These are phyloP conservation scores for Sakesphorus luctuosus DNA, from an alignment of 2,113 vertebrate species.

Conservation along the genomic window DNA sequence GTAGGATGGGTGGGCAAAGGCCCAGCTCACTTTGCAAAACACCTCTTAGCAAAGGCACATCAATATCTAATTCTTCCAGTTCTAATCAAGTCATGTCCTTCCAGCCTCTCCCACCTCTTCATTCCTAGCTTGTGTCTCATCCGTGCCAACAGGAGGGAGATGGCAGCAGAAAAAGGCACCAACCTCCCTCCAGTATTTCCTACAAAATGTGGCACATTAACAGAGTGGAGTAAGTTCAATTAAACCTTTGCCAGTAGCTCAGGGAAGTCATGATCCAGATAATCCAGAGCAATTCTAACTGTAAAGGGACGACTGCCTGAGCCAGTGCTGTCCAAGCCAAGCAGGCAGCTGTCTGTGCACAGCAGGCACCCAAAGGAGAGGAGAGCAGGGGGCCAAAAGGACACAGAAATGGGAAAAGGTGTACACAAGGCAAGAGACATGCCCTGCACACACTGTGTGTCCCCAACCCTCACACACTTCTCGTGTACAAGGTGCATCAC, in stretches of 20 bases:
- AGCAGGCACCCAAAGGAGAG: neutral
- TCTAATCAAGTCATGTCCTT: neutral
- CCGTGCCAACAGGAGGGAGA: accelerated
- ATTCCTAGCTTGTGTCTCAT: neutral
- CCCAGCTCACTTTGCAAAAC: accelerated
- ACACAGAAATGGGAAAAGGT: neutral
- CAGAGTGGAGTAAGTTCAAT: neutral
- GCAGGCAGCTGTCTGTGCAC: neutral
- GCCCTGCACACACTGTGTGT: accelerated
- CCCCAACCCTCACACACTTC: neutral
- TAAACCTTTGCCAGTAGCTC: neutral
- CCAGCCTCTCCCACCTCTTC: neutral
- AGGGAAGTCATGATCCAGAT: neutral
- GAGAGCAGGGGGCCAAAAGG: neutral
- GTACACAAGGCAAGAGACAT: neutral
- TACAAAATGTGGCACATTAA: accelerated
- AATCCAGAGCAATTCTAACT: neutral
- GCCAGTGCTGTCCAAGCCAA: neutral
- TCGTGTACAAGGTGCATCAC: accelerated
- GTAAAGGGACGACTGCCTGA: neutral
- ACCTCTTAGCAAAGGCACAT: neutral
- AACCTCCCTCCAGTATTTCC: accelerated
- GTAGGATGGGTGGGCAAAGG: neutral
- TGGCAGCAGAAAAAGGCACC: neutral
- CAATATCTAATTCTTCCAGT: accelerated